These are phyloP conservation scores for Scomber colias DNA, from an alignment of 2,113 vertebrate genomes.

Conservation along the genomic window DNA sequence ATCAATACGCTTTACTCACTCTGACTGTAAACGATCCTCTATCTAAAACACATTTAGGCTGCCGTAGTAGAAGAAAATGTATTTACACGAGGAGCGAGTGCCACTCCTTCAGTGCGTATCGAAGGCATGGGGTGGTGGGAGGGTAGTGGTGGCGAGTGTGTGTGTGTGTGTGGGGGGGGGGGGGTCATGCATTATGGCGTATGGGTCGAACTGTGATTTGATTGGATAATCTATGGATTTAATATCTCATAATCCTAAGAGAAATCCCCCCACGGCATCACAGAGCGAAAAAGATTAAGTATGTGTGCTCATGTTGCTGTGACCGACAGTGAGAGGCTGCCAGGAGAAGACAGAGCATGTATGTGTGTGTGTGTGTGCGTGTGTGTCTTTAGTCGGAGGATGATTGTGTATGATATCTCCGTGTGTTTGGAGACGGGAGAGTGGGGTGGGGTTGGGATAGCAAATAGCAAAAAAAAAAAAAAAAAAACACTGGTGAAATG, in stretches of 20 bases:
- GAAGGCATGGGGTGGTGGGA: background rate
- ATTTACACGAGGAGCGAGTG: constrained; percentile 8
- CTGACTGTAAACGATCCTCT: constrained; percentile 7
- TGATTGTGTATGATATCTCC: constrained; percentile 49
- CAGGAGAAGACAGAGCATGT: background rate
- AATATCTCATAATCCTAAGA: constrained; percentile 83
- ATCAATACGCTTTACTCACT: constrained; percentile 42
- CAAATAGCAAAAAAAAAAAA: constrained; percentile 26
- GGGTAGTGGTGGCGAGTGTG: too few species aligned
- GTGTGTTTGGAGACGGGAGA: constrained; percentile 50
- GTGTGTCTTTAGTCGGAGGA: constrained; percentile 35
- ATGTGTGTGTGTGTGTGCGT: constrained; percentile 20
- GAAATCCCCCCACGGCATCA: constrained; percentile 76
- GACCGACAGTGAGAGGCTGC: constrained; percentile 11
- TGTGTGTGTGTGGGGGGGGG: background rate
- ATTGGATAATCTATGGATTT: constrained; percentile 87
- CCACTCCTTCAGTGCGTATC: constrained; percentile 15
- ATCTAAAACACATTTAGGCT: constrained; percentile 34
- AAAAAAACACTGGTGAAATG: constrained; percentile 36
- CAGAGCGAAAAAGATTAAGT: constrained; percentile 74
- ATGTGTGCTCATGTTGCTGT: constrained; percentile 57
- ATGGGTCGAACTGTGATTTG: constrained; percentile 78
- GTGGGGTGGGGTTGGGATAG: background rate
- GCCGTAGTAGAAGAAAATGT: constrained; percentile 23
- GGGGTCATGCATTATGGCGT: constrained; percentile 55